Conservation (phyloP, 2,113 vertebrate genomes). For the Etia nguti region DNA sequence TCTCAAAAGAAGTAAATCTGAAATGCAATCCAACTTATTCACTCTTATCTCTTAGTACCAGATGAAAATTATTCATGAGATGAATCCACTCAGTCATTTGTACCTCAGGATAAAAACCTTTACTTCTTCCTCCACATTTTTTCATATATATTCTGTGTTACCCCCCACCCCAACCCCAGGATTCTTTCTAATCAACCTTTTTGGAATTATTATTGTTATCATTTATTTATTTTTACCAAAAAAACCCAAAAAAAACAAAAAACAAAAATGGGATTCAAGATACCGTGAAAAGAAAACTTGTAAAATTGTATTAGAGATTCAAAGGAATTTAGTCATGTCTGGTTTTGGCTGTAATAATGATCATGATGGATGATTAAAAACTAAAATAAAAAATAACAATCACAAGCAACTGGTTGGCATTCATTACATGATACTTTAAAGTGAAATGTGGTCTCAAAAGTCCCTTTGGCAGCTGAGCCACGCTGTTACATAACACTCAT, state of each 20-base stretch:
- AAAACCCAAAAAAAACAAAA: too few relatives aligned
- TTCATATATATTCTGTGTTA: background rate
- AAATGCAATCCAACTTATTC: constrained; percentile 2
- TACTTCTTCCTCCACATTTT: background rate
- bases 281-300: too few relatives aligned
- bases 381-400: background rate
- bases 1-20: background rate
- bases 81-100: background rate
- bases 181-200: background rate
- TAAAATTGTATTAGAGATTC: too few relatives aligned
- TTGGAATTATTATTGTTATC: background rate
- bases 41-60: background rate
- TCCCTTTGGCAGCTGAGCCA: background rate
- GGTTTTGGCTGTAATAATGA: background rate
- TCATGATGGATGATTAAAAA: background rate
- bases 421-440: background rate
- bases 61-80: constrained; percentile 3
- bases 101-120: constrained; percentile 4
- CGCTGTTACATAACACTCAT: background rate
- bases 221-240: background rate
- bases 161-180: background rate
- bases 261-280: background rate
- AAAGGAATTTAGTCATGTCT: background rate
- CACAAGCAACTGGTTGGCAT: background rate
- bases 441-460: background rate